Evolutionary conservation across 2,113 vertebrate species (phyloP).

Genomic region (Orthonyx spaldingii): DNA sequence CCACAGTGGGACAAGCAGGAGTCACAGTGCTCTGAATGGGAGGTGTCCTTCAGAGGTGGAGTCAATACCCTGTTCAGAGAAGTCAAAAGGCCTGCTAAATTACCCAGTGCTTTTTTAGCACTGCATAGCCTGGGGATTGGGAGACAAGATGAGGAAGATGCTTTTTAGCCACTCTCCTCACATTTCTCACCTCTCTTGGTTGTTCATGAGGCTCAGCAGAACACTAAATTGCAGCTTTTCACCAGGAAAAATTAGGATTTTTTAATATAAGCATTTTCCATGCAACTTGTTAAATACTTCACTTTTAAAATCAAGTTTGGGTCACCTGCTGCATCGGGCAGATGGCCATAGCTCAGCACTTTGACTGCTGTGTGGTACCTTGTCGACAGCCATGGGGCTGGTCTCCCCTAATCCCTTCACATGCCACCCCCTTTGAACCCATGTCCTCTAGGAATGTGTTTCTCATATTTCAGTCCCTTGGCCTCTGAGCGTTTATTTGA

Average conservation of each 20-base stretch:
- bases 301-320: not conserved
- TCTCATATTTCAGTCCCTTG: not conserved
- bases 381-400: fast-evolving
- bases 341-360: not conserved
- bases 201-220: not conserved
- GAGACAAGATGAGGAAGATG: not conserved
- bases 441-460: not conserved
- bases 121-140: not conserved
- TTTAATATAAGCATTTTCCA: not conserved
- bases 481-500: not conserved
- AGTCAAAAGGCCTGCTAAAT: not conserved
- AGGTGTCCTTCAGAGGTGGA: not conserved
- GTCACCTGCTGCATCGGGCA: not conserved
- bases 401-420: not conserved
- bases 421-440: not conserved
- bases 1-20: not conserved
- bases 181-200: not conserved
- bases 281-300: not conserved
- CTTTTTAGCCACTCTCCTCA: not conserved
- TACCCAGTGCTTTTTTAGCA: not conserved
- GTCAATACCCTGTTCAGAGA: not conserved
- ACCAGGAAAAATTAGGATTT: not conserved
- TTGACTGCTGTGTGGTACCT: not conserved
- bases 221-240: not conserved
- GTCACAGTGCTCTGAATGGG: not conserved